These are phyloP conservation scores for Anguilla megastoma DNA, from an alignment of 2,797 vertebrate genomes.

Conservation along the genomic window DNA sequence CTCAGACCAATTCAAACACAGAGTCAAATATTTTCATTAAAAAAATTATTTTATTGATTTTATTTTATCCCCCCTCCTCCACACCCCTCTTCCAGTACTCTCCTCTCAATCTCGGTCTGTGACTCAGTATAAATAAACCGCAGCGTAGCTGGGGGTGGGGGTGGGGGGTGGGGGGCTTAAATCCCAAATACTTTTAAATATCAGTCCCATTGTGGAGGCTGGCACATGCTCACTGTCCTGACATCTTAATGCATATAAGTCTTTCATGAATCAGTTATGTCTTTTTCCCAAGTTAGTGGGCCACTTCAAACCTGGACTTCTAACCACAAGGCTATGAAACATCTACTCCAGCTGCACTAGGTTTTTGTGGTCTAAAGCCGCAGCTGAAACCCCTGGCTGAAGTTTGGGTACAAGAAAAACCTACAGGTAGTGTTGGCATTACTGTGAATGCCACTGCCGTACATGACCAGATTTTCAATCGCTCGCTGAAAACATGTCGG, in stretches of 20 bases:
- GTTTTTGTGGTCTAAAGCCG: constrained; percentile 34
- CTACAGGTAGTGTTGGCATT: not conserved
- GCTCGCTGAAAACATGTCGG: not conserved
- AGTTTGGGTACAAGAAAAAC: not conserved
- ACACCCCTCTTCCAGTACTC: not conserved
- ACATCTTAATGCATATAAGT: not conserved
- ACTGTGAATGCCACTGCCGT: not conserved
- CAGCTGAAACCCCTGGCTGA: not conserved
- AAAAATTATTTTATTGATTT: constrained; percentile 61
- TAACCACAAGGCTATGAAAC: not conserved
- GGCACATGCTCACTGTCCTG: not conserved
- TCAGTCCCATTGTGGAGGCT: not conserved
- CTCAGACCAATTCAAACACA: not conserved
- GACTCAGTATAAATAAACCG: not conserved
- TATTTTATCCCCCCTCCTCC: not conserved
- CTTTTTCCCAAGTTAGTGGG: not conserved
- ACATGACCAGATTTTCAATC: not conserved
- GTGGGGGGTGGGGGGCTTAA: not conserved
- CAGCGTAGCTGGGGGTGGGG: not conserved
- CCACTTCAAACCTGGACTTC: not conserved
- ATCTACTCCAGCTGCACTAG: not conserved
- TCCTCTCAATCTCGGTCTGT: not conserved
- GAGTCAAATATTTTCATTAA: constrained; percentile 22
- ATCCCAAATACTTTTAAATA: not conserved
- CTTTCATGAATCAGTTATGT: not conserved